A percentile compares a stretch with the other conserved stretches of the same genome.
Conservation (phyloP, 2,888 invertebrate genomes). For the Druceiella hillmani region DNA sequence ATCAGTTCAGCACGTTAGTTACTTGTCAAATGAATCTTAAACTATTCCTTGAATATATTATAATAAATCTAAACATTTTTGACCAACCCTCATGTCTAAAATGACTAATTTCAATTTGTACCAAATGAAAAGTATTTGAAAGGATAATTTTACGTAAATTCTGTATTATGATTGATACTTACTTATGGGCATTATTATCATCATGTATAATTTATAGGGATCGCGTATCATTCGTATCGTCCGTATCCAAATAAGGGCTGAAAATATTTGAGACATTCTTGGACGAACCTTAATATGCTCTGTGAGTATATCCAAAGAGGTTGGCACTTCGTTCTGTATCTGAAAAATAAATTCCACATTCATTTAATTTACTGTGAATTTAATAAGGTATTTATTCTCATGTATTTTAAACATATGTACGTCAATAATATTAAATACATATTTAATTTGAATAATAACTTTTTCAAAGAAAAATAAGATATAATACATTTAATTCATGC, state of each 20-base stretch:
- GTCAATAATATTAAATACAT: not conserved
- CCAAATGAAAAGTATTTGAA: too few species aligned
- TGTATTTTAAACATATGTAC: not conserved
- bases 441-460: too few species aligned
- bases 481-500: too few species aligned
- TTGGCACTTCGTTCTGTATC: conserved; percentile 49
- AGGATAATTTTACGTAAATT: too few species aligned
- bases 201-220: conserved; percentile 67
- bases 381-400: not conserved
- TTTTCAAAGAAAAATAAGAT: too few species aligned
- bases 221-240: conserved; percentile 62
- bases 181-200: conserved; percentile 66
- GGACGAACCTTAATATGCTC: conserved; percentile 61
- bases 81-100: too few species aligned
- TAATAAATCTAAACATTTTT: too few species aligned
- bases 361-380: conserved; percentile 8
- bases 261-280: conserved; percentile 56
- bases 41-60: not conserved
- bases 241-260: conserved; percentile 62
- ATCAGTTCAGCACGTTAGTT: too few species aligned
- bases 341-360: conserved; percentile 25
- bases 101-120: too few species aligned
- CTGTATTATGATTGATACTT: conserved; percentile 26
- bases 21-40: not conserved
- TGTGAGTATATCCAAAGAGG: conserved; percentile 51